Base-by-base conservation (phyloP, 2,113 vertebrate genomes). In the Bujurquina vittata region DNA sequence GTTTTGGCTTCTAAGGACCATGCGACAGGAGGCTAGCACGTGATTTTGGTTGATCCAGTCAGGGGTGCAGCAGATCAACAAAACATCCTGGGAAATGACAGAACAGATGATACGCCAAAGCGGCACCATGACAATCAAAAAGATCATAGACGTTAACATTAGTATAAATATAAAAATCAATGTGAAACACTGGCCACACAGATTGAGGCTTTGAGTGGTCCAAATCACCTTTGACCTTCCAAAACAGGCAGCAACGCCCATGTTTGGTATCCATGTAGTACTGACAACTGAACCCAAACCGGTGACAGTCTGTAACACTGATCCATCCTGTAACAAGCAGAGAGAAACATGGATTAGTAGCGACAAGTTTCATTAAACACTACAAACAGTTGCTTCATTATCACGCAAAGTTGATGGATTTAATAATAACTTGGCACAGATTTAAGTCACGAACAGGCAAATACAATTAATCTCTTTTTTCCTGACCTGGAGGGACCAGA, bases 21-120 rank as follows among this genome's bases (percentile, higher is more conserved):
- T 95, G 2, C 96, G 95, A 56, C 96, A 96, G 54, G 95, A 95
- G 22, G 96, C 91, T 35, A 96, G 90, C 69, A 96, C 79, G 1
- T 96, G 95, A 77, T 96, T 96, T 26, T 96, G 94, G 31, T 86
- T 88, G 84, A 96, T 96, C 96, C 96, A 96, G 35, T 96, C 95
- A 4, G 95, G 90, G 7, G 91, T 95, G 87, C 96, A 96, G 86
- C 94, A 94, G 84, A 96, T 94, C 88, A 96, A 69, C 77, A 96
- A 87, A 58, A 96, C 90, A 74, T 96, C 96, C 96, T 96, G 80
- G 14, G 1, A 78, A 65, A 57, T 5, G 40, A 55, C 17, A 85
- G 10, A 80, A 26, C 12, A 55, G 22, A 5, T 61, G 26, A 29
- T 55, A 43, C 40, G 75, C 17, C 31, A 54, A 62, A 20, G 69